Percentiles rank a stretch among this genome's conserved stretches.
Evolutionary conservation across 2,888 invertebrate genomes (phyloP).

Genomic region (Cephalotes varians): DNA sequence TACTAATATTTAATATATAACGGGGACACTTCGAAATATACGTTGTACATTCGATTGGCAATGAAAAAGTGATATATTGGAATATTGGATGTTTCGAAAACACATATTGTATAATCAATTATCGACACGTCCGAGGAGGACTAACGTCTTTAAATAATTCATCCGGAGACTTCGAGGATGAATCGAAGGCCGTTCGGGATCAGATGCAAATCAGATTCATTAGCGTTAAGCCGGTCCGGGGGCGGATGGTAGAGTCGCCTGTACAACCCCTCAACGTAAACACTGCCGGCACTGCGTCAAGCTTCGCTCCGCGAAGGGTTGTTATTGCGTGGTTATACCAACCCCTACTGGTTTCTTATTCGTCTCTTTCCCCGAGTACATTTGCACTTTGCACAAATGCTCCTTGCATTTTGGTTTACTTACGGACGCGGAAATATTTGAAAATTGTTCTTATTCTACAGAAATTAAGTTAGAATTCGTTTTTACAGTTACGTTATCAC

Average conservation of each 20-base stretch:
- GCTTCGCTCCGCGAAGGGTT: slow-evolving; percentile 71
- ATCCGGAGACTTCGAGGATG: slow-evolving; percentile 60
- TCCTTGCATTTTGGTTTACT: neutral
- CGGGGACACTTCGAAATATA: neutral
- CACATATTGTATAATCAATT: slow-evolving; percentile 74
- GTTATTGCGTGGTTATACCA: slow-evolving; percentile 81
- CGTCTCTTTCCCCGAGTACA: slow-evolving; percentile 62
- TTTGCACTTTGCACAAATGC: slow-evolving; percentile 48
- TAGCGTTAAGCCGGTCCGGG: slow-evolving; percentile 79
- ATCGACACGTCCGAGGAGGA: slow-evolving; percentile 64
- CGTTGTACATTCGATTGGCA: neutral
- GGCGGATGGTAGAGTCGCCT: slow-evolving; percentile 57
- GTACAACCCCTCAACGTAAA: slow-evolving; percentile 70
- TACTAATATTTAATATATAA: neutral
- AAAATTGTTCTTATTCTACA: slow-evolving; percentile 27
- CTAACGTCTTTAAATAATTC: slow-evolving; percentile 75
- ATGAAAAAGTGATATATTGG: neutral
- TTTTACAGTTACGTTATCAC: neutral
- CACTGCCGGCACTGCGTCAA: slow-evolving; percentile 64
- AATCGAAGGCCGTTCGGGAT: slow-evolving; percentile 82
- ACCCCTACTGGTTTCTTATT: slow-evolving; percentile 60
- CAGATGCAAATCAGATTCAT: slow-evolving; percentile 85
- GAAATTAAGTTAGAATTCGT: neutral
- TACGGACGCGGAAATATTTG: slow-evolving; percentile 7
- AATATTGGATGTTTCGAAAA: slow-evolving; percentile 28